Base-by-base conservation (phyloP, 2,113 vertebrate species). In the Bos taurus region DNA sequence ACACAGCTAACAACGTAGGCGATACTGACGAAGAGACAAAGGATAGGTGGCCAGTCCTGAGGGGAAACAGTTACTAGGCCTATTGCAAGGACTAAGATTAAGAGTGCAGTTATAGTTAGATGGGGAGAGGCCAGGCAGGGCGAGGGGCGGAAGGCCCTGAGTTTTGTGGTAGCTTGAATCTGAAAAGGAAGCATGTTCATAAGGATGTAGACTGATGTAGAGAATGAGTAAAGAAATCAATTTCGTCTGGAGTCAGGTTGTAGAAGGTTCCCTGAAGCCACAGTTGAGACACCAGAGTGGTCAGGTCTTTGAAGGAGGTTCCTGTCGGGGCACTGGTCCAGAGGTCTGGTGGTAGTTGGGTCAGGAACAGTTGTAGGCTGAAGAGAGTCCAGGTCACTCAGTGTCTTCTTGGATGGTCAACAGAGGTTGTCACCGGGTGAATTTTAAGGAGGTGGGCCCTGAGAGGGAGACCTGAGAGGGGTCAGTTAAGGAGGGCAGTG, bases 131-230 rank as follows among this genome's bases (percentile, higher is more conserved):
- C n/a, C 67, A 36, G 67, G 19, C n/a, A 40, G n/a, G 67, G 67
- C 0, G 10, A 40, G n/a, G n/a, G n/a, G 67, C 0, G 0, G 67
- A 71, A 71, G n/a, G 67, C 10, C n/a, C n/a, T 1, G 17, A 36
- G 67, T 12, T 71, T 71, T 23, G 67, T 19, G 67, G 19, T 23
- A 36, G n/a, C 67, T 36, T 71, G n/a, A 71, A 23, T 12, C 67
- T 36, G 67, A 23, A 36, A 71, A 40, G 67, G n/a, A 71, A 36
- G 67, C 10, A 11, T 40, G 67, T 71, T 40, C n/a, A 23, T 71
- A 36, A 40, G n/a, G n/a, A 71, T 36, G 67, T 36, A 23, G 64
- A 21, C 5, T 67, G 64, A 36, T 36, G 64, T 40, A 71, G n/a
- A 23, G 67, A 71, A 23, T 23, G 64, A 71, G 64, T 67, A 2